Base-by-base conservation (phyloP, 2,797 vertebrate species). In the Champsocephalus gunnari region DNA sequence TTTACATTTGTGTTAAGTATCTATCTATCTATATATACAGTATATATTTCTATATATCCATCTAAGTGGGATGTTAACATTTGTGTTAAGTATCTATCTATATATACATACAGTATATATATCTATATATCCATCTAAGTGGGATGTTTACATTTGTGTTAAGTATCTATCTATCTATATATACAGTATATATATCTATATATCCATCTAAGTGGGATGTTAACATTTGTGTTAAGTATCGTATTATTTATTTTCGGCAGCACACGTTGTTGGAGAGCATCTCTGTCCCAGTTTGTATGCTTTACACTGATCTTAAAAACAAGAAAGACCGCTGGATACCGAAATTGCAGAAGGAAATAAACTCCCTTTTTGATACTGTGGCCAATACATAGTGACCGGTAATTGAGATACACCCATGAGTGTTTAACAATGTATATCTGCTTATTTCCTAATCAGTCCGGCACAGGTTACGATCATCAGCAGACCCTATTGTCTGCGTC, bases 401-500 rank as follows among this genome's bases (percentile, higher is more conserved):
- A 70, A 73, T 48, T 38, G 73, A 61, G 53, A 85, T 68, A 75
- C 48, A 75, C 34, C 69, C 75, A 59, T 55, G 34, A 72, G 66
- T 44, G 24, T 59, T 50, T 59, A 84, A 89, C 82, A 79, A 75
- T 61, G 56, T 80, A 78, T 51, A 83, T 77, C 73, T 75, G 38
- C 76, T 28, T 75, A 84, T 61, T 64, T 83, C 59, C 56, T 47
- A 51, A 55, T 79, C 59, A 78, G 75, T 67, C 78, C 79, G 71
- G 62, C 66, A 66, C 74, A 83, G 63, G 75, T 75, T 87, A 83
- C 75, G 72, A 87, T 87, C 80, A 83, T 67, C 66, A 65, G 67
- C 81, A 84, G 79, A 77, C 68, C 61, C 56, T 72, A 71, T 91
- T 87, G 83, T 88, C 79, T 86, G 74, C 68, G 71, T 87, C 75